A percentile compares a stretch with the other conserved stretches of the same genome.
These are phyloP conservation scores for Scelioninae gen. 1 DNA, from an alignment of 2,888 invertebrate species.

Conservation along the genomic window DNA sequence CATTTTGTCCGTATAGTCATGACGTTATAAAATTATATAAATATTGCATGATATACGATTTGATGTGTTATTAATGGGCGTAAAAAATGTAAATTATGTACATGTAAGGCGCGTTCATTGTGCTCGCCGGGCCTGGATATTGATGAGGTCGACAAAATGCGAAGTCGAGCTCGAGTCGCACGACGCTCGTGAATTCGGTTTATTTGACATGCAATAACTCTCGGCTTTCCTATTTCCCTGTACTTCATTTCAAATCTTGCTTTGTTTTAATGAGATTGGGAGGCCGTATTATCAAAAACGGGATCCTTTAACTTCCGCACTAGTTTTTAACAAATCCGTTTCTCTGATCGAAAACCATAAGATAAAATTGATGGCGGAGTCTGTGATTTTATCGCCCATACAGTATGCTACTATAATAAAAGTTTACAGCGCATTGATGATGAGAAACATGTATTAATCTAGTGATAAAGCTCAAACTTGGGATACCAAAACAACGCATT, in stretches of 20 bases:
- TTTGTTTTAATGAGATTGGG: constrained; percentile 22
- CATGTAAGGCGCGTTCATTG: too few relatives aligned
- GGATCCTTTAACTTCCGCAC: constrained; percentile 1
- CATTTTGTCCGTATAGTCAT: too few relatives aligned
- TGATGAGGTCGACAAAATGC: too few relatives aligned
- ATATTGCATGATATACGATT: too few relatives aligned
- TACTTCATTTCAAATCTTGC: constrained; percentile 16
- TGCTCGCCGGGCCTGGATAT: too few relatives aligned
- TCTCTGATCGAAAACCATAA: constrained; percentile 48
- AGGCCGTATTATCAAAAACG: not conserved
- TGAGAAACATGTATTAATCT: constrained; percentile 49
- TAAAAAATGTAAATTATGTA: too few relatives aligned
- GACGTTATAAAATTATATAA: too few relatives aligned
- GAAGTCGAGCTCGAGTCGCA: too few relatives aligned
- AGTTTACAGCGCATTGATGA: constrained; percentile 60
- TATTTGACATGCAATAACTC: too few relatives aligned
- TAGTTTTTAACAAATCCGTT: constrained; percentile 47
- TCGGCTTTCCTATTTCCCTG: too few relatives aligned
- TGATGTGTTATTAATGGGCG: too few relatives aligned
- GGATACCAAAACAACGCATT: constrained; percentile 20
- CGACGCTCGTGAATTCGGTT: too few relatives aligned
- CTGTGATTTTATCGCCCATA: constrained; percentile 54
- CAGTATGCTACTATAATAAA: constrained; percentile 44
- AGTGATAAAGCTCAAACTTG: constrained; percentile 38
- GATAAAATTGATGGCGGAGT: constrained; percentile 54